A percentile compares a stretch with the other conserved stretches of the same genome.
Evolutionary conservation across 2,797 vertebrate genomes (phyloP).

Genomic region (Hippocampus kuda): DNA sequence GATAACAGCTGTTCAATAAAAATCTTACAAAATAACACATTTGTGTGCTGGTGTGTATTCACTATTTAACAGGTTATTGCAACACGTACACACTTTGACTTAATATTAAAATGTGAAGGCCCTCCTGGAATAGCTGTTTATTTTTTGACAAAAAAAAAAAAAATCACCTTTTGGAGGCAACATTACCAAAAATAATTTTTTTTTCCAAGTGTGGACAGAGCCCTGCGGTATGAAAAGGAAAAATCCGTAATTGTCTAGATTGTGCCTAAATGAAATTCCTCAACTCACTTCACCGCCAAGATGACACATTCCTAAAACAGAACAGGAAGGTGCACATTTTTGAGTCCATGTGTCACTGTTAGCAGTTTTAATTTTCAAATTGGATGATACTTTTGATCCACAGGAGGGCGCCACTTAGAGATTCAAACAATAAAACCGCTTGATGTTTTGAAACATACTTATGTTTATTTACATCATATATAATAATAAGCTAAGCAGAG

Average conservation of each 20-base stretch:
- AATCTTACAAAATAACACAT: conserved; percentile 28
- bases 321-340: background rate
- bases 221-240: too few species aligned
- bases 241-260: too few species aligned
- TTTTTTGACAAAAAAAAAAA: background rate
- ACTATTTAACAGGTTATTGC: background rate
- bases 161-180: too few species aligned
- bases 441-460: conserved; percentile 56
- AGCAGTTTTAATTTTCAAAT: background rate
- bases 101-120: background rate
- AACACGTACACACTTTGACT: too few species aligned
- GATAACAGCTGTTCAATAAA: conserved; percentile 38
- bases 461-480: conserved; percentile 67
- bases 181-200: too few species aligned
- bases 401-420: conserved; percentile 30
- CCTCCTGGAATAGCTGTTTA: background rate
- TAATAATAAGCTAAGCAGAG: conserved; percentile 52
- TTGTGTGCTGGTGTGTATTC: conserved; percentile 25
- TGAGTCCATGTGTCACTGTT: background rate
- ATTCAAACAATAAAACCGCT: background rate
- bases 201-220: too few species aligned
- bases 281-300: background rate
- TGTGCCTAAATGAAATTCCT: background rate
- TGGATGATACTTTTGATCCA: conserved; percentile 14
- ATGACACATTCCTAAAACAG: background rate